phyloP scores from a whole-genome alignment of 2,113 vertebrate species.

The Herpetotheres cachinnans region DNA sequence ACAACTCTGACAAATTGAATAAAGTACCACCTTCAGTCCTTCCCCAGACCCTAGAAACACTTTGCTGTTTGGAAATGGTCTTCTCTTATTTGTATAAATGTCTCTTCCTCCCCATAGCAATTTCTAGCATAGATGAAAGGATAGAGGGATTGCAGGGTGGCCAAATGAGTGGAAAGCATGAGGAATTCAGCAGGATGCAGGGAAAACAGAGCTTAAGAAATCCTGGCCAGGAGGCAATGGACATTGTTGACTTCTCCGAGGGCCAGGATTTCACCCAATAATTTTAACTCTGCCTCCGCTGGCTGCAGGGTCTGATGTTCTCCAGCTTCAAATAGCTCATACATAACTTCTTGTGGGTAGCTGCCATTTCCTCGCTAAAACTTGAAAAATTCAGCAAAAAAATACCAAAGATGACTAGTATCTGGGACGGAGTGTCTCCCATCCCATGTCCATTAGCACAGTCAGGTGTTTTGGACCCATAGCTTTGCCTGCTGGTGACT shows the following conservation, averaged over 20 bases:
- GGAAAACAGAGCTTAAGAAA: background rate
- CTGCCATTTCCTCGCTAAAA: background rate
- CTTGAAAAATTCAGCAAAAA: background rate
- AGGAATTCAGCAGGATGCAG: background rate
- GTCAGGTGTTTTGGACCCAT: background rate
- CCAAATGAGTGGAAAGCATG: background rate
- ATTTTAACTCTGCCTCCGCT: background rate
- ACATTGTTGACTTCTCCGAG: background rate
- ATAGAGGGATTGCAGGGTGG: background rate
- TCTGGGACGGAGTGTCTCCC: background rate
- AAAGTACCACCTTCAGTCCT: background rate
- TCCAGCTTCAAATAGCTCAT: background rate
- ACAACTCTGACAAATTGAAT: background rate
- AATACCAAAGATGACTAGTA: background rate
- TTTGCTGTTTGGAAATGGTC: background rate
- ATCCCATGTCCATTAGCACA: background rate
- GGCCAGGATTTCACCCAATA: background rate
- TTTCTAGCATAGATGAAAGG: background rate
- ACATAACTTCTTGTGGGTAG: background rate
- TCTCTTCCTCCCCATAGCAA: background rate
- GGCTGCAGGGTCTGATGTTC: background rate
- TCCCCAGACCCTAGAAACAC: background rate
- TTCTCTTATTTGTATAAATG: background rate
- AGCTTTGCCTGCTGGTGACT: background rate
- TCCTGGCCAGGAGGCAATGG: background rate